Base-by-base conservation (phyloP, 2,888 invertebrate genomes). In the Chymomyza amoena region DNA sequence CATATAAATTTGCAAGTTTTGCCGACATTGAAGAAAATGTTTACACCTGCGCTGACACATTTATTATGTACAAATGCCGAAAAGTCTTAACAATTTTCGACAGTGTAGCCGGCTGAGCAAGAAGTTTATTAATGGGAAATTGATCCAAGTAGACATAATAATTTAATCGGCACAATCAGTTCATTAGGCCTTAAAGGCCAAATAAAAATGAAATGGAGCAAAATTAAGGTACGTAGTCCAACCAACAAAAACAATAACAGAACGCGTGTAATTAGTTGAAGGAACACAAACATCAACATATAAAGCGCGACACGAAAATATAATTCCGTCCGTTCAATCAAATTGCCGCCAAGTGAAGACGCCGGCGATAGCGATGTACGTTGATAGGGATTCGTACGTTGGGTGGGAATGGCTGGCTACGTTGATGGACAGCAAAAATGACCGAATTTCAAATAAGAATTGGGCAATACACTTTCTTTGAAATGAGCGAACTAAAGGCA, bases 101-200 rank as follows among this genome's bases (percentile, higher is more conserved):
- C 54, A 10, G 54, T 20, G 54, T 54, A 20, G 32, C 32, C 3
- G 5, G 18, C 1, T 54, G 18, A 18, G 32, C 59, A 16, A 18
- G 52, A 13, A 20, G 54, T 52, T 61, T 66, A 66, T 66, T 61
- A 61, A 66, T 66, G 66, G 61, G 61, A 66, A 61, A 66, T 66
- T 66, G 61, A 66, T 52, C 61, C 39, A 54, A 32, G 16, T 13
- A 45, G 50, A 2, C 32, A 13, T 36, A 61, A 57, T 54, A 61
- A 66, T 61, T 66, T 66, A 66, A 66, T 66, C 61, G 57, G 45
- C 13, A 13, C 54, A 52, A 61, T 61, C 61, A 66, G 54, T 59
- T 61, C 18, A 39, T 45, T 39, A 15, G 25, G 63, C 39, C 20
- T 50, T 28, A 64, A 54, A 32, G 25, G 32, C 45, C 51, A 50